A percentile compares a stretch with the other conserved stretches of the same genome.
These are phyloP conservation scores for Fragum sueziense DNA, from an alignment of 2,888 invertebrate genomes.

Conservation along the genomic window DNA sequence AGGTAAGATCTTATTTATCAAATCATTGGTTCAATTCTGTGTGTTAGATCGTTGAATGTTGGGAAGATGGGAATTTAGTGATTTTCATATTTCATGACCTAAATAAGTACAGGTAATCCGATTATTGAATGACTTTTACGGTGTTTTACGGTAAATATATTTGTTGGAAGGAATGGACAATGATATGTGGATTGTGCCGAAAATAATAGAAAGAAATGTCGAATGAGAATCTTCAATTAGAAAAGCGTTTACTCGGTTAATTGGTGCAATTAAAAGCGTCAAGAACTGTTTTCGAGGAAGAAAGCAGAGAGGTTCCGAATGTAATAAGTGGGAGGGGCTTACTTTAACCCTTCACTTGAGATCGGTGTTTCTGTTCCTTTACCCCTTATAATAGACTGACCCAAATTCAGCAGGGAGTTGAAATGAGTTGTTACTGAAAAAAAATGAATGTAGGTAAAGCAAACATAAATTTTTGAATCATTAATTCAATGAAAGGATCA, in stretches of 20 bases:
- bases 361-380: too few relatives aligned
- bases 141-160: too few relatives aligned
- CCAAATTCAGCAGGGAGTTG: background rate
- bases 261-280: background rate
- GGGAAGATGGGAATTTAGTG: background rate
- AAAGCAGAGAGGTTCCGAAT: background rate
- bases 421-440: background rate
- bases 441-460: background rate
- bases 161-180: too few relatives aligned
- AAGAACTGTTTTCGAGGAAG: slow-evolving; percentile 16
- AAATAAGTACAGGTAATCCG: background rate
- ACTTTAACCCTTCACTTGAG: background rate
- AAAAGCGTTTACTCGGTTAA: too few relatives aligned
- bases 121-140: too few relatives aligned
- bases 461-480: too few relatives aligned
- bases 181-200: too few relatives aligned
- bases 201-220: too few relatives aligned
- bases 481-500: background rate
- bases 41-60: too few relatives aligned
- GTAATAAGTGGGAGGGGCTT: slow-evolving; percentile 16
- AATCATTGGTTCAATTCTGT: background rate
- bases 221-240: too few relatives aligned
- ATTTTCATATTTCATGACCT: background rate
- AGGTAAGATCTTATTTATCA: background rate
- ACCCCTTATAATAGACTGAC: background rate